A percentile compares a stretch with the other conserved stretches of the same genome.
Conservation (phyloP, 2,113 vertebrate genomes). For the Sapayoa aenigma region DNA sequence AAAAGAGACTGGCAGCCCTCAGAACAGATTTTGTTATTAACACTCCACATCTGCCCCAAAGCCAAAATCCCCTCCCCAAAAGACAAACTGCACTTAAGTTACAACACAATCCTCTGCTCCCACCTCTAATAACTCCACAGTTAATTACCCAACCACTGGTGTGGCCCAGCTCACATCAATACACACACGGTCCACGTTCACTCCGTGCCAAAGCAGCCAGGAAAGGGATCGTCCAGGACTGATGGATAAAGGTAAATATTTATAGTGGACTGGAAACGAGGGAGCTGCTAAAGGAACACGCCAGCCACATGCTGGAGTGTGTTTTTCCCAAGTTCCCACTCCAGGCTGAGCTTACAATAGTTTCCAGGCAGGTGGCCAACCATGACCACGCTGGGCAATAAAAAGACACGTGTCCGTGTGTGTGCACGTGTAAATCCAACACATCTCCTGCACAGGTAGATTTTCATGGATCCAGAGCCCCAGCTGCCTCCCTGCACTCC, state of each 20-base stretch:
- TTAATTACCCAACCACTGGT: neutral
- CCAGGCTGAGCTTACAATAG: slow-evolving; percentile 21
- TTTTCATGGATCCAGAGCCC: neutral
- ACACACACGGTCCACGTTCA: neutral
- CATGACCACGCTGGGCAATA: neutral
- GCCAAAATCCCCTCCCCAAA: neutral
- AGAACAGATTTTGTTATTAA: neutral
- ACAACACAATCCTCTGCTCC: neutral
- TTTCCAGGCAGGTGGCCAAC: slow-evolving; percentile 67
- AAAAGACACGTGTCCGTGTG: neutral
- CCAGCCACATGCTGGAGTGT: neutral
- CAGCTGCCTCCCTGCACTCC: neutral
- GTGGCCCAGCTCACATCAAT: slow-evolving; percentile 37
- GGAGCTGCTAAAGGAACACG: slow-evolving; percentile 44
- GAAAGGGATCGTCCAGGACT: neutral
- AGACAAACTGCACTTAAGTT: neutral
- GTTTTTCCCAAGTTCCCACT: slow-evolving; percentile 41
- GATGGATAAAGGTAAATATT: slow-evolving; percentile 59
- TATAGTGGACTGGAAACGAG: slow-evolving; percentile 26
- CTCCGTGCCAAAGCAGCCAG: slow-evolving; percentile 25
- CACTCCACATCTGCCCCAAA: neutral
- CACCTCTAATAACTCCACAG: neutral
- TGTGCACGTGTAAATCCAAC: neutral
- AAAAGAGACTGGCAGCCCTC: neutral
- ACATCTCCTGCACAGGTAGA: neutral